Base-by-base conservation (phyloP, 2,888 invertebrate genomes). In the Clepsis dumicolana region DNA sequence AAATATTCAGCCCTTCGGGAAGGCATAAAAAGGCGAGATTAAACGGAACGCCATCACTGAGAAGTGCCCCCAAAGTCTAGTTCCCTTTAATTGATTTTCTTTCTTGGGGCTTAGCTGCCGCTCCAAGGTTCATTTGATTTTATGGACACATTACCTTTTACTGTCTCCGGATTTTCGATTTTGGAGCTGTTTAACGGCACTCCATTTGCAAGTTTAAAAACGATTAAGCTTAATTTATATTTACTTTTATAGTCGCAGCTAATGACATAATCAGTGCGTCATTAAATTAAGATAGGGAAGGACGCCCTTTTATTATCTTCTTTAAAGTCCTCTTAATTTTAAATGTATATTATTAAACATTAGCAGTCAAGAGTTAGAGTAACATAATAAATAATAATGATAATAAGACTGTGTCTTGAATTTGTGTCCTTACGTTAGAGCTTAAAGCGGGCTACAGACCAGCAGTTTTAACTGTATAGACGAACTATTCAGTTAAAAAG, bases 1-100 rank as follows among this genome's bases (percentile, higher is more conserved):
- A 68, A 68, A 63, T 68, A 68, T 64, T 57, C 68, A 64, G 63
- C 41, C 63, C 59, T 68, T 68, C 41, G 63, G 68, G 62, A 67
- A 41, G 41, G 68, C 50, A 68, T 64, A 59, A 68, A 69, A 69
- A 59, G 60, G 52, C 60, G 32, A 56, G 65, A 65, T 65, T 65
- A 70, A 65, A 59, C 60, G 64, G 41, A 54, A 62, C 66, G 52
- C 70, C 66, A 66, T 71, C 64, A 62, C 70, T 64, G 64, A 65
- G 67, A 74, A 74, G 72, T 70, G 63, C 66, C 64, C 64, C 74
- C 66, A 68, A 69, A 65, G 71, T 59, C 72, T 48, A 72, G 73
- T 71, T 71, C 71, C 65, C 66, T 71, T 64, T 77, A 77, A 77
- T 77, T 76, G 76, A 77, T 77, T 76, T 74, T 74, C 72, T 65